Base-by-base conservation (phyloP, 2,888 invertebrate genomes). In the Copidosoma aretas region DNA sequence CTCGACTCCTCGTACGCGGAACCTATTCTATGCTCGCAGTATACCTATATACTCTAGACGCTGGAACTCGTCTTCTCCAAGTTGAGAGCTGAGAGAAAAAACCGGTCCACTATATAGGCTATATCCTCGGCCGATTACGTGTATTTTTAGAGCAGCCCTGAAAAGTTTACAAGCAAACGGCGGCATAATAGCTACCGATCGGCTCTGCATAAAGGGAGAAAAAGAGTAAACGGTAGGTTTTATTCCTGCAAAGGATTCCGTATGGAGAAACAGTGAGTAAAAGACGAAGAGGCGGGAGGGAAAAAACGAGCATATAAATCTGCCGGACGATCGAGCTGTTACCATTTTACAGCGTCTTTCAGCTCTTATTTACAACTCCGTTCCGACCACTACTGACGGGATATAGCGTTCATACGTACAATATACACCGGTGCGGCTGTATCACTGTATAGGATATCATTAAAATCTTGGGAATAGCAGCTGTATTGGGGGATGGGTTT, bases 71-170 rank as follows among this genome's bases (percentile, higher is more conserved):
- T 32, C 8, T 32, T 32, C 32, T n/a, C 32, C 32, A 46, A 46
- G 43, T 10, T 14, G 14, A 41, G 12, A 46, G 43, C 43, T 46
- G 3, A 46, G 43, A 17, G 43, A 46, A 46, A 41, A 39, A 67
- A 68, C 72, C 72, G 75, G 74, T 77, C 75, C 79, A n/a, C n/a
- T n/a, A n/a, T n/a, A n/a, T n/a, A n/a, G n/a, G n/a, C n/a, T n/a
- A n/a, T n/a, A n/a, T 79, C 79, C 78, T 77, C 75, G 67, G 70
- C 73, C 78, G 77, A 80, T 80, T 79, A 80, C 32, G 32, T 32
- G 32, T 78, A 69, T 65, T 71, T 70, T 70, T 67, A 59, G 71
- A 68, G 69, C 64, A 68, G 67, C 71, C 51, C 60, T 17, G 32
- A 21, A 61, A 56, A 53, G 43, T 61, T 61, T 64, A 57, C 43